A percentile compares a stretch with the other conserved stretches of the same genome.
Conservation (phyloP, 2,113 vertebrate species). For the Stomatorhinus ivindoensis region DNA sequence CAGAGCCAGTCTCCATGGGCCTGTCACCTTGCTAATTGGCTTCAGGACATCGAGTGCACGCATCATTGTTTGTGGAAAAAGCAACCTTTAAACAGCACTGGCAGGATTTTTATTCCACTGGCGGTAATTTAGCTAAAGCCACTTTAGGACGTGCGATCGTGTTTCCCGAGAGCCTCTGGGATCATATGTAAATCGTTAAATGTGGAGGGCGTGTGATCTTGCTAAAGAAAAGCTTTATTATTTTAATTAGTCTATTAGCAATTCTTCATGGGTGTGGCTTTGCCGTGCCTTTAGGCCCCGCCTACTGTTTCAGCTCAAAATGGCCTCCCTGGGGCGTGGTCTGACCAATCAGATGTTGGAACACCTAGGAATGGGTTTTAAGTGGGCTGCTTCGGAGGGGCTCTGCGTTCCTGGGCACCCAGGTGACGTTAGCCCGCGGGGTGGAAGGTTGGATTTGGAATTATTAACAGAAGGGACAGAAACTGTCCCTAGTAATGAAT, state of each 20-base stretch:
- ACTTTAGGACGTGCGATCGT: background rate
- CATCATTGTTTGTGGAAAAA: conserved; percentile 27
- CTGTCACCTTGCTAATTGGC: conserved; percentile 28
- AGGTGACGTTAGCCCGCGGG: background rate
- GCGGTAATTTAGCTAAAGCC: background rate
- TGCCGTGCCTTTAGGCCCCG: background rate
- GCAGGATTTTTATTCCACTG: background rate
- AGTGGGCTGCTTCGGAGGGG: background rate
- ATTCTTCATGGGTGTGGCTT: background rate
- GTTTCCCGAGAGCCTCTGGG: conserved; percentile 7
- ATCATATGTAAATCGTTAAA: background rate
- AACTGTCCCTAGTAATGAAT: background rate
- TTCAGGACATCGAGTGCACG: conserved; percentile 18
- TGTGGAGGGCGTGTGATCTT: background rate
- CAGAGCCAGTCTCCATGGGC: conserved; percentile 8
- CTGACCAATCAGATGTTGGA: background rate
- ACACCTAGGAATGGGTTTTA: background rate
- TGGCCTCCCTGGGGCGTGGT: background rate
- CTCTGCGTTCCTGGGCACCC: background rate
- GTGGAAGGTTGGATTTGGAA: background rate
- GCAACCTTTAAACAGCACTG: conserved; percentile 23
- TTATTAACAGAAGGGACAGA: background rate
- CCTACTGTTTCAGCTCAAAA: background rate
- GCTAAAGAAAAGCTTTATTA: background rate
- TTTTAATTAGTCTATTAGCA: background rate